Evolutionary conservation across 2,888 invertebrate species (phyloP), one percentile per base, ranked within the genome.

Genomic region (Cyrtodaria siliqua): DNA sequence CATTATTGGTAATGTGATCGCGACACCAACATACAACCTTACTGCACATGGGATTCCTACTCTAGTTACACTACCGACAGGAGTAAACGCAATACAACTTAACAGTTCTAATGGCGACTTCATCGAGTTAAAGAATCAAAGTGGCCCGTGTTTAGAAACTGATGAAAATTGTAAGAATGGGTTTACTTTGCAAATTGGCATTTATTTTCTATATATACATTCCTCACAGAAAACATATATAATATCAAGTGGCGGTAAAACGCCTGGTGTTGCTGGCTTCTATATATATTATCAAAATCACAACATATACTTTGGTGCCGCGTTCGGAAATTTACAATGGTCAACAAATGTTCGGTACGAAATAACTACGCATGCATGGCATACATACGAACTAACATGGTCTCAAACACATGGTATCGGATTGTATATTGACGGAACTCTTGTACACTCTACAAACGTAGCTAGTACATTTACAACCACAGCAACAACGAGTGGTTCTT

Each of bases 211-310:
- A 2, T 71, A 74, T 9, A 59, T 86, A 12, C 70, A 74, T 38
- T 27, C 57, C 9, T 47, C 64, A 2, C 64, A 84, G 26, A 86
- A 86, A 56, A 81, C 80, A 9, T 89, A 83, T 56, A 75, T 89
- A 26, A 27, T 89, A 0, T 87, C 87, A 0, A 86, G 84, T 52
- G 89, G 89, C 9, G 88, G 85, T 2, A 85, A 89, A 2, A 20
- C 26, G 1, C 40, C 42, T 24, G 20, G 20, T 9, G 4, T 14
- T 18, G 38, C 38, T 23, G 64, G 56, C 8, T 40, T 64, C 12
- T 64, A 55, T 20, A 26, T 64, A 2, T 64, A 64, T 47, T 64
- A 47, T 23, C 18, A 64, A 47, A 55, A 44, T 29, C 20, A 24
- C 12, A 1, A 44, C 1, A 9, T 64, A 47, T 23, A 23, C 12